Evolutionary conservation across 2,797 vertebrate species (phyloP), one percentile per base, ranked within the genome.

Genomic region (Gobionotothen gibberifrons): DNA sequence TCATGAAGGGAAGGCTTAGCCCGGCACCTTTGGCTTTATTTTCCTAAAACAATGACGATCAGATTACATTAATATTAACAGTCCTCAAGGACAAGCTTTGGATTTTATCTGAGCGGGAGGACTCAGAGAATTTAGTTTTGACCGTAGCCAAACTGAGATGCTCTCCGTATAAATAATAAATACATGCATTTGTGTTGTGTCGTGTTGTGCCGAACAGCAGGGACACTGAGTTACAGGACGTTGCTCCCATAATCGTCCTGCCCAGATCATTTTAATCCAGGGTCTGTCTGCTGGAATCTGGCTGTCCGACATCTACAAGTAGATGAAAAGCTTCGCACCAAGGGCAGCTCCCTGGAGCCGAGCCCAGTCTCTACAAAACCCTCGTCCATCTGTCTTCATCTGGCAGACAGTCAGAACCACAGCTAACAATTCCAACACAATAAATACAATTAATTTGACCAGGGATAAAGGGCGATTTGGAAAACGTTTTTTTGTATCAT

Each of bases 311-410:
- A 81, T 86, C 76, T 56, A 81, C 79, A 42, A 87, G 79, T 75
- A 76, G 85, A 90, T 85, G 86, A 87, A 86, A 90, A 76, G 9
- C 51, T 83, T 87, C 15, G 29, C 69, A 74, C 84, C 81, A 40
- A 85, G 75, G 76, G 72, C 75, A 74, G 77, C 64, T 69, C 58
- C 32, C 83, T 91, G 90, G 88, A 89, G 72, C 68, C 11, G 7
- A 73, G 78, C 89, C 89, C 78, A 65, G 81, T 72, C 69, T 73
- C 69, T 13, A n/a, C 65, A 68, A 82, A 86, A 64, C 72, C 81
- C 68, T 53, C 14, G n/a, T 76, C 90, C 87, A 90, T 90, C 91
- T 92, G 85, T 84, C 77, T 65, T 71, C 80, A 72, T 88, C 82
- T 85, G 85, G 75, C 84, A 73, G 64, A n/a, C 52, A 39, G 66